Evolutionary conservation across 2,797 vertebrate genomes (phyloP).

Genomic region (Arctocebus calabarensis): DNA sequence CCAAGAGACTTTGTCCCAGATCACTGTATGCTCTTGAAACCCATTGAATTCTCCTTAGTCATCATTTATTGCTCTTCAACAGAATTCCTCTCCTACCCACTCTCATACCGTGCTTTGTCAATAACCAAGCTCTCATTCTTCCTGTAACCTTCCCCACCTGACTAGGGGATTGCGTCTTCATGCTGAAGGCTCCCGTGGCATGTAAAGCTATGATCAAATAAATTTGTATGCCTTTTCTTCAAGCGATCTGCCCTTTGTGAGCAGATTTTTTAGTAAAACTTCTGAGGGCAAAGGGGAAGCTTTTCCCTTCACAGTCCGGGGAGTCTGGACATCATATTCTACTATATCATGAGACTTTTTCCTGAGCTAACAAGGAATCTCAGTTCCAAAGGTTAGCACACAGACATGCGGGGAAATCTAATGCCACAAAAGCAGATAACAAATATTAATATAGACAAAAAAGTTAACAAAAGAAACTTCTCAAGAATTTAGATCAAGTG

Average conservation of each 20-base stretch:
- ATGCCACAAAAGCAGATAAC: not conserved
- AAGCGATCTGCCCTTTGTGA: not conserved
- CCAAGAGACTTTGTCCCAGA: not conserved
- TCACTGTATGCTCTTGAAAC: not conserved
- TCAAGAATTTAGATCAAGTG: slow-evolving; percentile 48
- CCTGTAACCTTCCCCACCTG: not conserved
- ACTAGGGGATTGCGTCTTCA: not conserved
- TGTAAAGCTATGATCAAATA: not conserved
- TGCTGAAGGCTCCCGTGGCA: not conserved
- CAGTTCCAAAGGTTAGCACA: not conserved
- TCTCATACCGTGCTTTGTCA: not conserved
- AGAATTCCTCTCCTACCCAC: not conserved
- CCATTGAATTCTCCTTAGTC: not conserved
- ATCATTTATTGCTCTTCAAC: not conserved
- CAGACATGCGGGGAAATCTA: not conserved
- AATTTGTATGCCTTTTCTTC: not conserved
- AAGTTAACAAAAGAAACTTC: slow-evolving; percentile 23
- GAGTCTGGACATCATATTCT: not conserved
- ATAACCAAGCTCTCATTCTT: not conserved
- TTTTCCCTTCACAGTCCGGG: not conserved
- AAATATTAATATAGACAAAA: not conserved
- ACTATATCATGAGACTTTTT: not conserved
- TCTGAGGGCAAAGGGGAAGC: not conserved
- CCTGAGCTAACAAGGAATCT: slow-evolving; percentile 1
- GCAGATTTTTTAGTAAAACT: not conserved